Evolutionary conservation across 2,888 invertebrate genomes (phyloP).

Genomic region (Melipona bicolor): DNA sequence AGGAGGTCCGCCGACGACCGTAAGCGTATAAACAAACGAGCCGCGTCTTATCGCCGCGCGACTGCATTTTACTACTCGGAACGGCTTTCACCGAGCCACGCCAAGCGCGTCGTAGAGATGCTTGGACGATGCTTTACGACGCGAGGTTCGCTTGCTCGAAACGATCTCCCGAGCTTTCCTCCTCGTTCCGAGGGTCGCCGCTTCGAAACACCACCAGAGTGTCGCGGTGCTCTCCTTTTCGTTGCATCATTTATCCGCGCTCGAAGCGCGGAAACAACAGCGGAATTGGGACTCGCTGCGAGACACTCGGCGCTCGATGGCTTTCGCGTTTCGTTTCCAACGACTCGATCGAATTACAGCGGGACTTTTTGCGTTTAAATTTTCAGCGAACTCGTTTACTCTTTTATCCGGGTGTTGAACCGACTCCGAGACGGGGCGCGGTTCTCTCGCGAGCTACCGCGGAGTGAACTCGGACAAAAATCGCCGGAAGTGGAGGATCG

Average conservation of each 20-base stretch:
- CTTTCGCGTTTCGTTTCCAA: background rate
- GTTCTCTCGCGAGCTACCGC: background rate
- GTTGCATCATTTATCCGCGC: slow-evolving; percentile 29
- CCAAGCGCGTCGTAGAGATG: slow-evolving; percentile 45
- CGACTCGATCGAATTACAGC: slow-evolving; percentile 1
- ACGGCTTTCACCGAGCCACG: slow-evolving; percentile 68
- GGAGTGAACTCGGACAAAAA: slow-evolving; percentile 1
- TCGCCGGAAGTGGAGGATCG: background rate
- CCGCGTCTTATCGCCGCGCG: slow-evolving; percentile 69
- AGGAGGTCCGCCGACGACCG: slow-evolving; percentile 57
- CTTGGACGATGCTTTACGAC: slow-evolving; percentile 54
- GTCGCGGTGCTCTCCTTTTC: background rate
- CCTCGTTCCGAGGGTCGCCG: slow-evolving; percentile 20
- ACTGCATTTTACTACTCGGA: slow-evolving; percentile 72
- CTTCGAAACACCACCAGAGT: background rate
- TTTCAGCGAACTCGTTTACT: slow-evolving; percentile 1
- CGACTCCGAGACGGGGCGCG: background rate
- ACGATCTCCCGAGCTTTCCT: slow-evolving; percentile 21
- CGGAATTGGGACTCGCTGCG: background rate
- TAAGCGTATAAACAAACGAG: slow-evolving; percentile 69
- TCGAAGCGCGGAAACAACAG: background rate
- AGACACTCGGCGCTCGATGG: background rate
- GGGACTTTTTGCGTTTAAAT: background rate
- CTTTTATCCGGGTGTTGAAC: background rate
- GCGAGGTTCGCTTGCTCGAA: slow-evolving; percentile 2